phyloP scores from a whole-genome alignment of 2,797 vertebrate species.

The Gymnoscopelus braueri region DNA sequence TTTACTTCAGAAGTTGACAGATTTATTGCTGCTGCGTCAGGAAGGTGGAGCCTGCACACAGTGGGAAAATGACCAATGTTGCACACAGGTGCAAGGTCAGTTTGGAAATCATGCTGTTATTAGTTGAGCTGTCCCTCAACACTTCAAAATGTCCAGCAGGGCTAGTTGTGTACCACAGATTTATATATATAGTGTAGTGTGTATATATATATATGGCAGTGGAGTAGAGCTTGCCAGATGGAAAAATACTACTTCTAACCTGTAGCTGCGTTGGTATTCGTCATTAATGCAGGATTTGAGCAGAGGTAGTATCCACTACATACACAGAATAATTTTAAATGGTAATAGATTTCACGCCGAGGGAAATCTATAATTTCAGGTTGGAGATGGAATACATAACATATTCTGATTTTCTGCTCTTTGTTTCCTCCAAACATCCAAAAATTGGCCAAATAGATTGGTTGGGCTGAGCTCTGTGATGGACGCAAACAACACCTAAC shows the following conservation, averaged over 20 bases:
- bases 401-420: conserved; percentile 13
- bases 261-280: neutral
- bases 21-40: conserved; percentile 37
- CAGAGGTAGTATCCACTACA: conserved; percentile 25
- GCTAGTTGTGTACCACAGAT: conserved; percentile 34
- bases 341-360: neutral
- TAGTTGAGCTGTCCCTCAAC: conserved; percentile 32
- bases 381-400: conserved; percentile 27
- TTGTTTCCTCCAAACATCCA: conserved; percentile 21
- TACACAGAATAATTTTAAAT: conserved; percentile 14
- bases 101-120: conserved; percentile 30
- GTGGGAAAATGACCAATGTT: conserved; percentile 20
- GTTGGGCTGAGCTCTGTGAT: neutral
- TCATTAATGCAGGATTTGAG: conserved; percentile 12
- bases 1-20: conserved; percentile 43
- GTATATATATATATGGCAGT: neutral
- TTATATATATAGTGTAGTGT: no score
- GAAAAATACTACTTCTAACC: conserved; percentile 34
- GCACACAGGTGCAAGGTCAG: conserved; percentile 25
- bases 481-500: conserved; percentile 40
- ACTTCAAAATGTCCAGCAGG: conserved; percentile 12
- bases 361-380: conserved; percentile 8
- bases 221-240: conserved; percentile 36
- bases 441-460: no score
- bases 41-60: conserved; percentile 23